Conservation (phyloP, 2,113 vertebrate genomes). For the Jacana jacana region DNA sequence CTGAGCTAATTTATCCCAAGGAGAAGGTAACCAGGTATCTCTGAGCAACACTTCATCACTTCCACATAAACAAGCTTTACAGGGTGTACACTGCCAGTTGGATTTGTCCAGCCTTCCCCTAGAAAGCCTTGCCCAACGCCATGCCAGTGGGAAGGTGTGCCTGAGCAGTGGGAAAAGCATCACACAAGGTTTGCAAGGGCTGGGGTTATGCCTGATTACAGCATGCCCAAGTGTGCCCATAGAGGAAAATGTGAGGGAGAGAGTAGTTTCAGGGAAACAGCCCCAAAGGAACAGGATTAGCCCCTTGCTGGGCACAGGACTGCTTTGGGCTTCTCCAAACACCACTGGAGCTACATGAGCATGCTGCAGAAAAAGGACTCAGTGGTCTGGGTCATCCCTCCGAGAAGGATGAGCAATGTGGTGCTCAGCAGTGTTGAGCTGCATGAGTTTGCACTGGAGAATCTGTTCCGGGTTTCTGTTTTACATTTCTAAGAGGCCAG, state of each 20-base stretch:
- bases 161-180: background rate
- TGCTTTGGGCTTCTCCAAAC: background rate
- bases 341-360: background rate
- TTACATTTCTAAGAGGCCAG: background rate
- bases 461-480: slow-evolving; percentile 17
- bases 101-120: background rate
- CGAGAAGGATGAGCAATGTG: background rate
- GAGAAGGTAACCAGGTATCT: background rate
- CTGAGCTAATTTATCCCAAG: background rate
- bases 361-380: background rate
- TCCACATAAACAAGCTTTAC: background rate
- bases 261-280: background rate
- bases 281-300: background rate
- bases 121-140: accelerated
- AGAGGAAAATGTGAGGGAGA: background rate
- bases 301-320: background rate
- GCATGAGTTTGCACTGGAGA: background rate
- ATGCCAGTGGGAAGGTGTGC: background rate
- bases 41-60: background rate
- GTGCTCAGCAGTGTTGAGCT: background rate
- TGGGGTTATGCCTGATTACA: no score
- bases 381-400: background rate
- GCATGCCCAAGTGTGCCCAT: accelerated
- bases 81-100: background rate
- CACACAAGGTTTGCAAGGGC: background rate